Evolutionary conservation across 1,140 invertebrate species (phyloP).

Genomic region (Drosophila hydei): DNA sequence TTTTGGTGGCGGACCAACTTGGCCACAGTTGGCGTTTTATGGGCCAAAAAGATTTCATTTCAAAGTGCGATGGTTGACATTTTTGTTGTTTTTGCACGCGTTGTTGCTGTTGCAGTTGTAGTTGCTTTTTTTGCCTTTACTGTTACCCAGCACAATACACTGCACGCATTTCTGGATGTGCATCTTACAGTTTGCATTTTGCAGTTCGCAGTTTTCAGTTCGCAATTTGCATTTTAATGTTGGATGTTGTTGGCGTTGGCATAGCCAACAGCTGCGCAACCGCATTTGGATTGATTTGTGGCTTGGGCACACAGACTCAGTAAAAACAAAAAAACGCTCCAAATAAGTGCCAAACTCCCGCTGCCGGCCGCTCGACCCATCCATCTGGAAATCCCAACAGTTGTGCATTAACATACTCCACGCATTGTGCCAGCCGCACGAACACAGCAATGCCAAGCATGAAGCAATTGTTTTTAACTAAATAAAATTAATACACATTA

Average conservation of each 20-base stretch:
- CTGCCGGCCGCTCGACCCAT: neutral
- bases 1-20: conserved; percentile 51
- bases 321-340: conserved; percentile 12
- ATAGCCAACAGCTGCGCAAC: conserved; percentile 76
- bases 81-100: conserved; percentile 37
- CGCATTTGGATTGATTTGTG: conserved; percentile 84
- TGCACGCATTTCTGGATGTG: conserved; percentile 12
- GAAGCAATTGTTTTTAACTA: conserved; percentile 13
- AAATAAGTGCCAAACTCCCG: neutral
- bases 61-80: conserved; percentile 66
- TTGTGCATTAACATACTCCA: conserved; percentile 50
- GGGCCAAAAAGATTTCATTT: conserved; percentile 83
- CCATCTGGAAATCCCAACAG: conserved; percentile 5
- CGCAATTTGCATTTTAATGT: conserved; percentile 44
- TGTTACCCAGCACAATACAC: conserved; percentile 1
- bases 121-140: conserved; percentile 3
- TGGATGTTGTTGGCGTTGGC: conserved; percentile 29
- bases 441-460: conserved; percentile 2
- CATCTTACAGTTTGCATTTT: conserved; percentile 24
- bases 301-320: conserved; percentile 47
- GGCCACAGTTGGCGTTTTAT: conserved; percentile 72
- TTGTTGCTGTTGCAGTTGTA: conserved; percentile 25
- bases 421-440: conserved; percentile 13
- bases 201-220: conserved; percentile 35
- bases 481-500: neutral